Evolutionary conservation across 2,113 vertebrate species (phyloP), one percentile per base, ranked within the genome.

Genomic region (Prochilodus magdalenae): DNA sequence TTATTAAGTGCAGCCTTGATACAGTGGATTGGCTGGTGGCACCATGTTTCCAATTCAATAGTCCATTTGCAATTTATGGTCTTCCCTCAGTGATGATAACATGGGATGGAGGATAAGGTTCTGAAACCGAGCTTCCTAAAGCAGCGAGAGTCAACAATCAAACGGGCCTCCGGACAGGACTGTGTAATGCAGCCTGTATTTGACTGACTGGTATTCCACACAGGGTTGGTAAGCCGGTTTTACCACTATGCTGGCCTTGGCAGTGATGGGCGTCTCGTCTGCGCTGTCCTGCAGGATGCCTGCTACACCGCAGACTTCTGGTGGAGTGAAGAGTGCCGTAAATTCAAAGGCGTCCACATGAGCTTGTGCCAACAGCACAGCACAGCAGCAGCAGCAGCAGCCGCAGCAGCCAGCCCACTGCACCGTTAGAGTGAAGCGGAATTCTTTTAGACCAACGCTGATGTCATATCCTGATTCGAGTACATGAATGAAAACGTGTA

Each of bases 261-360:
- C 82, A 79, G 51, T 79, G 53, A 53, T 80, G 73, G 81, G 53
- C 69, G 75, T 67, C 59, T 79, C n/a, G 73, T 79, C 63, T 75
- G 77, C 33, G 63, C 72, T 79, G 76, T 79, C 49, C 63, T 74
- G 65, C 62, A 53, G 51, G 55, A 82, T 80, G 79, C 70, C 72
- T 77, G 73, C 27, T 83, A 47, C 26, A 80, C 84, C 80, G 74
- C 77, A 83, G 66, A 83, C 73, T 80, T 73, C 84, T 86, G 81
- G 66, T 82, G 59, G 57, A 77, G 63, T 72, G 73, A 80, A 75
- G 77, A 69, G 74, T 57, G 60, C 66, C 62, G 83, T 80, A 86
- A 86, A 86, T 83, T 60, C 70, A 77, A 53, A 86, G 22, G 36
- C 81, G 55, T 79, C 72, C 73, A 80, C 74, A 80, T 66, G 29